Base-by-base conservation (phyloP, 1,140 invertebrate species). In the Zophobas atratus region DNA sequence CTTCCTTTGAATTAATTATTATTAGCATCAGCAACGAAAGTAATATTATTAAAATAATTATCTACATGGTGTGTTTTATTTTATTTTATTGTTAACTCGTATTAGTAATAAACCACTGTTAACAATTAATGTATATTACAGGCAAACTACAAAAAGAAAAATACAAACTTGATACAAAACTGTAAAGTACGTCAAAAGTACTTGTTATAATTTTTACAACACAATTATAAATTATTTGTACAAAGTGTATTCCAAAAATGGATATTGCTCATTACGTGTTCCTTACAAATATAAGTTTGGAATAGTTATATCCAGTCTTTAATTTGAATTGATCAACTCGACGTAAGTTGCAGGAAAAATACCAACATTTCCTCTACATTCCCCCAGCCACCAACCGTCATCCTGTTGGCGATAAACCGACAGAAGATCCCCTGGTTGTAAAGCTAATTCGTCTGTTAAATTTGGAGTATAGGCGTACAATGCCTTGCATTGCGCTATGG, bases 371-470 rank as follows among this genome's bases (percentile, higher is more conserved):
- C 96, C 96, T 76, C 94, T 91, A 55, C 96, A 90, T 81, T 97
- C 95, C 5, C 96, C 96, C 67, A 96, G 91, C 96, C 97, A 98
- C 96, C 96, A 98, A 2, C 96, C 96, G 84, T 97, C 95, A n/a
- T 94, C 92, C 84, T 97, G 95, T 84, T 97, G 97, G 82, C 95
- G 93, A 86, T 95, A 95, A 36, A 98, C 93, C 76, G 93, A 93
- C 80, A 98, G 95, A 6, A 96, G 88, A 85, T 98, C 96, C 80
- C 96, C 96, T 83, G 93, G 92, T 84, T 89, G 91, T 56, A 98
- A 89, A 56, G 92, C 94, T 32, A 98, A 90, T 86, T 98, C 96
- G 88, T 98, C 96, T 82, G 94, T 92, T 49, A 97, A 88, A 84
- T 95, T 95, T 5, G 96, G 95, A 77, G 93, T 91, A 86, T 98